phyloP scores from a whole-genome alignment of 2,888 invertebrate genomes.

The Erebia epiphron region DNA sequence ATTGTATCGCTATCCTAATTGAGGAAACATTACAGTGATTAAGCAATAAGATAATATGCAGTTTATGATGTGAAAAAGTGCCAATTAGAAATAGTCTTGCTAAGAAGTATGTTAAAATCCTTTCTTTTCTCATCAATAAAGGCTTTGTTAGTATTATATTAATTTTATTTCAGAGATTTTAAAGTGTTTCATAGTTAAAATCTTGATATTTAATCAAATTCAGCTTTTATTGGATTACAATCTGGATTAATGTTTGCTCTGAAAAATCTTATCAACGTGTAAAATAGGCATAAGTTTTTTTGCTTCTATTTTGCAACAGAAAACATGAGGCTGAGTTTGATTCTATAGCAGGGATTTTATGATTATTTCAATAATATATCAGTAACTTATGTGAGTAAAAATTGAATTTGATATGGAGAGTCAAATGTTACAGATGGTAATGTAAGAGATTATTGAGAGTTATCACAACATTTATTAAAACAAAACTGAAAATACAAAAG shows the following conservation, averaged over 20 bases:
- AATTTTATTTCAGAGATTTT: background rate
- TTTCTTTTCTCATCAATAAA: conserved; percentile 9
- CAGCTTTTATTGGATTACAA: background rate
- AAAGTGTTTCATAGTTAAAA: background rate
- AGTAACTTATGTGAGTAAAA: background rate
- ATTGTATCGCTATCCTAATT: background rate
- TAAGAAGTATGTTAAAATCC: conserved; percentile 2
- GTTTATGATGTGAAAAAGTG: background rate
- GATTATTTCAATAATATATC: background rate
- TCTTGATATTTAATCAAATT: background rate
- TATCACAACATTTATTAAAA: conserved; percentile 12
- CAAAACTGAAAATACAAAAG: conserved; percentile 21
- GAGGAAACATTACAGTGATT: too few species aligned
- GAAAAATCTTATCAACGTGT: background rate
- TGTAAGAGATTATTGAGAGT: conserved; percentile 11
- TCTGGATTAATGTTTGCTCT: background rate
- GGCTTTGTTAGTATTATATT: background rate
- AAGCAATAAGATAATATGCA: background rate
- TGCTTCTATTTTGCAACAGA: background rate
- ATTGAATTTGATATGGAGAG: background rate
- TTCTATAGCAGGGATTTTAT: background rate
- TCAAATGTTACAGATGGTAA: conserved; percentile 1
- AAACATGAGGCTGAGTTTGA: background rate
- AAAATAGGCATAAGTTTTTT: background rate
- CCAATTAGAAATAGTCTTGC: background rate